Conservation (phyloP, 2,888 invertebrate species). For the Drosophila borealis region DNA sequence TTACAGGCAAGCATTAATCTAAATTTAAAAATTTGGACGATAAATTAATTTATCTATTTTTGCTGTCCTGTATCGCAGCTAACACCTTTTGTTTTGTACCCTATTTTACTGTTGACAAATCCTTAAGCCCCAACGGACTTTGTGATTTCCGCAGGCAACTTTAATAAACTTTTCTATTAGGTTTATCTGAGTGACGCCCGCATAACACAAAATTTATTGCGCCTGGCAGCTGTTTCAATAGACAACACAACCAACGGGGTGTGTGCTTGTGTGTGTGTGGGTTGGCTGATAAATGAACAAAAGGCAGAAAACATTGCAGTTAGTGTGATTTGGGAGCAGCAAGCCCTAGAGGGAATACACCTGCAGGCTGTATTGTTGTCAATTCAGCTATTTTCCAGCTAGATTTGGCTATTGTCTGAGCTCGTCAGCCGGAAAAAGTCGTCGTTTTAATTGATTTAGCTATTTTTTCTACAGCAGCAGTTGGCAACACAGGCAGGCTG, state of each 20-base stretch:
- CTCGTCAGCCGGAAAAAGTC: too few relatives aligned
- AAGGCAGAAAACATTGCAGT: constrained; percentile 26
- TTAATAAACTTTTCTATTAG: constrained; percentile 25
- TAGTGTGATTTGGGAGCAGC: not conserved
- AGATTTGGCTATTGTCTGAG: too few relatives aligned
- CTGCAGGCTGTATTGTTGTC: constrained; percentile 16
- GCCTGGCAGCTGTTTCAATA: constrained; percentile 9
- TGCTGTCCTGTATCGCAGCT: not conserved
- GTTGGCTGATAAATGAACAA: constrained; percentile 18
- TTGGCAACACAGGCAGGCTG: not conserved
- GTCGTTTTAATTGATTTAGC: too few relatives aligned
- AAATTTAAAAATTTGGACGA: not conserved
- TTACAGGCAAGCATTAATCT: too few relatives aligned
- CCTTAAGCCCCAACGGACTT: not conserved
- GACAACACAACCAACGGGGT: not conserved
- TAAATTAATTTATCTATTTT: not conserved
- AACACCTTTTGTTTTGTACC: not conserved
- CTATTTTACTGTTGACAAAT: constrained; percentile 1
- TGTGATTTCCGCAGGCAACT: not conserved
- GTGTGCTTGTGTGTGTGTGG: not conserved
- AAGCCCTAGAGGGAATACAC: constrained; percentile 24
- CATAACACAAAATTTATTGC: constrained; percentile 32
- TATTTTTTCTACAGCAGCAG: too few relatives aligned
- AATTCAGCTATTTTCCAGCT: too few relatives aligned
- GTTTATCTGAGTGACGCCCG: constrained; percentile 14